Base-by-base conservation (phyloP, 2,113 vertebrate genomes). In the Nymphicus hollandicus region DNA sequence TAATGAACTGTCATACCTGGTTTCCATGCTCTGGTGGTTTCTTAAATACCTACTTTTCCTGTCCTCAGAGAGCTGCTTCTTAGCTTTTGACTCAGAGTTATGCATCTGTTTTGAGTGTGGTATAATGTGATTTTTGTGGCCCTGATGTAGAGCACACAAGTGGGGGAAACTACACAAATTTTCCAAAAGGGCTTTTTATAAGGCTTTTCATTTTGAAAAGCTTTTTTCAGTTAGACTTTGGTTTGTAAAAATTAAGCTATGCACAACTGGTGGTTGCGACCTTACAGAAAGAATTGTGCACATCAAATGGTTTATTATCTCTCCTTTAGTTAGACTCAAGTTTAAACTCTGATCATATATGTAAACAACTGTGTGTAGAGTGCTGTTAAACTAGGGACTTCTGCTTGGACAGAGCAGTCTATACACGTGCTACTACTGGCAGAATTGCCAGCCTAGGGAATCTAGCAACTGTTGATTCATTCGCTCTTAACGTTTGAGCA, bases 21-120 rank as follows among this genome's bases (percentile, higher is more conserved):
- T 65, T 92, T 86, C 52, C 41, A 35, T 44, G 39, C 77, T 76
- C 50, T 72, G 52, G 15, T 86, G 70, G 27, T 43, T 92, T 69
- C 80, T 92, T 49, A 83, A 93, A 88, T 77, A 27, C 82, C 72
- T 77, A 9, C 25, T 91, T 91, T 86, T 88, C 84, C 82, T 86
- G 25, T 80, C 87, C 76, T 71, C 60, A 37, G 52, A 82, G 41
- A 83, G 69, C 82, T 89, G 49, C 79, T 83, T 1, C 9, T 11
- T 55, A n/a, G 74, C 47, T 93, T 91, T 86, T 81, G 73, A 63
- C 47, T 84, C 63, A 10, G 55, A 58, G 93, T 76, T 94, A 76
- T 68, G 72, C 83, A 16, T 39, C 17, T 90, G 39, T 70, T 90
- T 76, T 47, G 50, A 91, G 39, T 70, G 70, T 39, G 31, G 23